Base-by-base conservation (phyloP, 1,140 invertebrate genomes). In the Amphibalanus amphitrite region DNA sequence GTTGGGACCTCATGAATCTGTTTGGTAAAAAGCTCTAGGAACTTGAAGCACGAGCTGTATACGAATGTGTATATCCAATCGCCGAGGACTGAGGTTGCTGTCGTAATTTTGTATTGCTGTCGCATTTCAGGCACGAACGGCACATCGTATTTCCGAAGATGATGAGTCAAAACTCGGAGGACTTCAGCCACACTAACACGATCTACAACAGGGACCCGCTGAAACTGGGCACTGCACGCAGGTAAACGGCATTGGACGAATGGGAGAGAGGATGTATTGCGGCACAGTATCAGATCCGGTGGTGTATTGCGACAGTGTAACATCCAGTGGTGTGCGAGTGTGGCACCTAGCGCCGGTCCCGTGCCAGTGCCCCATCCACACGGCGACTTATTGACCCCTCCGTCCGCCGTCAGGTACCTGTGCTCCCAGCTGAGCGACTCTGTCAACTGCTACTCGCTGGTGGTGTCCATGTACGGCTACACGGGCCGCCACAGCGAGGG, bases 141-240 rank as follows among this genome's bases (percentile, higher is more conserved):
- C 91, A 93, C 79, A 86, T 92, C 33, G 86, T 95, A 3, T 90
- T 96, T 77, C 93, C 93, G 0, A 93, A 95, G 80, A 80, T 95
- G n/a, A 82, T 96, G 71, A 86, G 90, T 75, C 86, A 88, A 77
- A 87, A 90, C 77, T 87, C 91, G 17, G 89, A 92, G 74, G 93
- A 95, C 77, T 96, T 92, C 79, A 86, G 87, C 30, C 75, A 85
- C 23, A 83, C 83, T 65, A 90, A 92, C 79, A 93, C 92, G 26
- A 89, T 92, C 83, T 97, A 93, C 80, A 96, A 96, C 82, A 86
- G 89, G 59, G 92, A 95, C 82, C 83, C 86, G 1, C 84, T 86
- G 30, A 95, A 95, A 82, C 84, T 85, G 28, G 92, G 93, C n/a
- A 93, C 92, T 30, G 87, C 90, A 0, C 82, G 94, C 77, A 86